Conservation (phyloP, 2,888 invertebrate species). For the Amiota minor region DNA sequence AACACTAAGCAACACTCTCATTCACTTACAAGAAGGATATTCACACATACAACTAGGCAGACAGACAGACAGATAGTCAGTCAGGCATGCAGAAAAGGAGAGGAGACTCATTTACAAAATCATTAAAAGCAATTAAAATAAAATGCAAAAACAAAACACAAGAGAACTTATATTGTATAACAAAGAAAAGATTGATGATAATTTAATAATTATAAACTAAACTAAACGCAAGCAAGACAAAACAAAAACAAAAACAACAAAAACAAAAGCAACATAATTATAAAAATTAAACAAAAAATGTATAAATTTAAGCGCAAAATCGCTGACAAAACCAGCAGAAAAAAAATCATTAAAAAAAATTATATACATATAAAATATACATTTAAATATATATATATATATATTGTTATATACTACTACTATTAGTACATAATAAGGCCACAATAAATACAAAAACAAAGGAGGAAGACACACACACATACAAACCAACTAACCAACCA, state of each 20-base stretch:
- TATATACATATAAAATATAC: constrained; percentile 31
- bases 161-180: too few relatives aligned
- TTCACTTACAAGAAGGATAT: constrained; percentile 36
- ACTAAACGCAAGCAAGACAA: constrained; percentile 47
- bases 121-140: neutral
- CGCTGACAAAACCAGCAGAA: constrained; percentile 69
- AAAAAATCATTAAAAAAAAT: constrained; percentile 67
- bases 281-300: constrained; percentile 61
- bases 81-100: constrained; percentile 27
- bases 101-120: too few relatives aligned
- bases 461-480: constrained; percentile 46
- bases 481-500: too few relatives aligned
- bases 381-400: too few relatives aligned
- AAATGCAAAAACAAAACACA: constrained; percentile 23
- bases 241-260: constrained; percentile 33
- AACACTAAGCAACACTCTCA: constrained; percentile 43
- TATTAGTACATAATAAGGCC: constrained; percentile 69
- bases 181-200: constrained; percentile 13
- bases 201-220: constrained; percentile 36
- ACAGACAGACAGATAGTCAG: constrained; percentile 34
- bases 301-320: constrained; percentile 66
- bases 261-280: constrained; percentile 38
- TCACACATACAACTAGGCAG: constrained; percentile 39
- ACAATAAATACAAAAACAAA: constrained; percentile 58
- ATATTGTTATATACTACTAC: constrained; percentile 64